Percentiles rank a stretch among this genome's conserved stretches.
Evolutionary conservation across 1,140 invertebrate genomes (phyloP).

Genomic region (Belonocnema kinseyi): DNA sequence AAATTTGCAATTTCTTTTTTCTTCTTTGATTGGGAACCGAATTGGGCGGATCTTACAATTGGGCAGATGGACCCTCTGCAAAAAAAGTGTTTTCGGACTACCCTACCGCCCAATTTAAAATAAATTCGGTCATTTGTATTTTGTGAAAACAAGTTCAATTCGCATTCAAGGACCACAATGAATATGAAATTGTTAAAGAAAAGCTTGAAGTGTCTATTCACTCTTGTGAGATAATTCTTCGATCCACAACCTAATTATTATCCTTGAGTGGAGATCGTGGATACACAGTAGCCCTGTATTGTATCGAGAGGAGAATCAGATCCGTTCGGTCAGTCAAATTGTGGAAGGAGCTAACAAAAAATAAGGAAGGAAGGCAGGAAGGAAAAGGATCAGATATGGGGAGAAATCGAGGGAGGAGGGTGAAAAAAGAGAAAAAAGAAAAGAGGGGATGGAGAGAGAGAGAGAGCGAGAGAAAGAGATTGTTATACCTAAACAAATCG

Average conservation of each 20-base stretch:
- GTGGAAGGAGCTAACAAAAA: slow-evolving; percentile 34
- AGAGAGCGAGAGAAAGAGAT: slow-evolving; percentile 50
- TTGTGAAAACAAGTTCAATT: too few species aligned
- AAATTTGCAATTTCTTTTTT: too few species aligned
- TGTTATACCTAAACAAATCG: slow-evolving; percentile 75
- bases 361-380: slow-evolving; percentile 12
- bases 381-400: background rate
- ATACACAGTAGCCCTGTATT: background rate
- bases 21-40: too few species aligned
- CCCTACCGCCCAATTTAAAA: too few species aligned
- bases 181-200: too few species aligned
- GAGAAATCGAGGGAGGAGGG: slow-evolving; percentile 7
- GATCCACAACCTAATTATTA: slow-evolving; percentile 16
- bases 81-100: too few species aligned
- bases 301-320: slow-evolving; percentile 21
- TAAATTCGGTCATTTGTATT: too few species aligned
- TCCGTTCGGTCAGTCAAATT: slow-evolving; percentile 25
- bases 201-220: background rate
- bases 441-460: background rate
- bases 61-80: too few species aligned
- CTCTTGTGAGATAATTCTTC: background rate
- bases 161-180: too few species aligned
- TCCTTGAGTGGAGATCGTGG: slow-evolving; percentile 9
- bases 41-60: too few species aligned
- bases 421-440: background rate